Evolutionary conservation across 2,888 invertebrate species (phyloP).

Genomic region (Cryptosula pallasiana): DNA sequence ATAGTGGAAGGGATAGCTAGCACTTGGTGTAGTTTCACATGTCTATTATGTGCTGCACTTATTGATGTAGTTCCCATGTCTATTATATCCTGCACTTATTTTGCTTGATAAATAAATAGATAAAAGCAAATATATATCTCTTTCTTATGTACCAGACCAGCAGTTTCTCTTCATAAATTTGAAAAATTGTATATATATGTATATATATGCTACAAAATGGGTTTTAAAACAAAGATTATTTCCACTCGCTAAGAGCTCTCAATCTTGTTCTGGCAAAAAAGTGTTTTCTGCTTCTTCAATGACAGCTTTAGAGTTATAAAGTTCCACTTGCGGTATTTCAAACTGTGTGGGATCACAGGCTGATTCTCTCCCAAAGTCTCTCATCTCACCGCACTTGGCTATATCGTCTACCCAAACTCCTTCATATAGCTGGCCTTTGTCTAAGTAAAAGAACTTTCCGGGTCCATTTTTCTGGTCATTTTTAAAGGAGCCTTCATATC

Average conservation of each 20-base stretch:
- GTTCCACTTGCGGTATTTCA: constrained; percentile 43
- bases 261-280: constrained; percentile 45
- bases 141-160: too few species aligned
- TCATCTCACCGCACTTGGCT: constrained; percentile 53
- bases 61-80: too few species aligned
- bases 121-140: too few species aligned
- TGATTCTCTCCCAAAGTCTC: constrained; percentile 48
- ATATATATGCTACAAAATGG: too few species aligned
- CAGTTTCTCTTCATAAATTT: too few species aligned
- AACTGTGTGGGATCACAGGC: constrained; percentile 50
- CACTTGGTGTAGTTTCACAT: too few species aligned
- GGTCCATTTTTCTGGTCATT: constrained; percentile 53
- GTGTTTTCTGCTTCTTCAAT: constrained; percentile 45
- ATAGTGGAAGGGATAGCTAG: too few species aligned
- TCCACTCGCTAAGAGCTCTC: not conserved
- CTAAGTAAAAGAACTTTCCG: constrained; percentile 53
- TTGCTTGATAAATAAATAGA: too few species aligned
- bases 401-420: constrained; percentile 53
- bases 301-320: constrained; percentile 41
- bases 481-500: constrained; percentile 54
- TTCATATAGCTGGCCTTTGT: constrained; percentile 52
- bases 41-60: too few species aligned
- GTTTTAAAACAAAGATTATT: too few species aligned
- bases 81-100: too few species aligned
- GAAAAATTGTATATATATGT: too few species aligned